These are phyloP conservation scores for Aleadryas rufinucha DNA, from an alignment of 2,113 vertebrate genomes.

Conservation along the genomic window DNA sequence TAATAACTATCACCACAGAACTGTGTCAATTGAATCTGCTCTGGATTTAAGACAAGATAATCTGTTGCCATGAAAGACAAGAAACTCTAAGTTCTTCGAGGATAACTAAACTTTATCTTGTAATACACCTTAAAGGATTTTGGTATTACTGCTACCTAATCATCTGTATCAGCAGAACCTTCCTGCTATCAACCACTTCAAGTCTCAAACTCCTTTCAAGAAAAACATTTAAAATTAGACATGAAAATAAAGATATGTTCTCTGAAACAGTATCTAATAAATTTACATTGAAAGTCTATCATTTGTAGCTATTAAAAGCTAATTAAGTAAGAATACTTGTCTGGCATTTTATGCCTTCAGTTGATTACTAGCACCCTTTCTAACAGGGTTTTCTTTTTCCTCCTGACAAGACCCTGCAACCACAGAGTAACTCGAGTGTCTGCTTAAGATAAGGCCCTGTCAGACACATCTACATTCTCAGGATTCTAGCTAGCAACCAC, in stretches of 20 bases:
- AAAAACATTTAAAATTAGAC: not conserved
- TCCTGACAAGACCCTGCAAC: not conserved
- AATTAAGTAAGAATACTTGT: not conserved
- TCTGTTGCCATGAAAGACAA: not conserved
- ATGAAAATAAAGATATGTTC: not conserved
- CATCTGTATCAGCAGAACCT: not conserved
- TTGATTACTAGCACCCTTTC: not conserved
- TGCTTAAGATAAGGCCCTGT: not conserved
- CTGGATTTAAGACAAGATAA: not conserved
- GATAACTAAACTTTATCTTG: not conserved
- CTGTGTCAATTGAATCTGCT: not conserved
- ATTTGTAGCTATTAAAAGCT: not conserved
- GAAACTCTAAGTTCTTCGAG: not conserved
- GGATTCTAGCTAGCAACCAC: not conserved
- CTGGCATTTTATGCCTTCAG: not conserved
- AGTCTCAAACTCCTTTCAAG: not conserved
- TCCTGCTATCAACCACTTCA: not conserved
- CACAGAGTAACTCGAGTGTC: not conserved
- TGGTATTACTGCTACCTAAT: not conserved
- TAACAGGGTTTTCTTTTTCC: not conserved
- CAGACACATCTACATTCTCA: not conserved
- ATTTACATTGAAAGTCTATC: not conserved
- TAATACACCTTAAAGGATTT: not conserved
- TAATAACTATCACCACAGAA: not conserved
- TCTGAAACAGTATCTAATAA: not conserved